Evolutionary conservation across 2,888 invertebrate species (phyloP).

Genomic region (Anticlea derivata): DNA sequence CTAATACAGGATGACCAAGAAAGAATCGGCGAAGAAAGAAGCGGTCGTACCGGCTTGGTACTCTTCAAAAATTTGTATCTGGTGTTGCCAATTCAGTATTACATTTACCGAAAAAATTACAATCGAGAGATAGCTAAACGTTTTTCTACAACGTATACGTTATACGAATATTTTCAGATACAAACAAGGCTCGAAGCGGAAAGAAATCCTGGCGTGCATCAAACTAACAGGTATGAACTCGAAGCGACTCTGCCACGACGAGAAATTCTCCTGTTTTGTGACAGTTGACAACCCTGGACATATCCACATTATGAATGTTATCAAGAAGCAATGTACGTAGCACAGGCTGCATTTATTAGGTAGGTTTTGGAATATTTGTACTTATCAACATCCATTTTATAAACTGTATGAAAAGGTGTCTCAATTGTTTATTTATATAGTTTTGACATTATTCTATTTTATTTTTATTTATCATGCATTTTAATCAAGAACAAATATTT

Average conservation of each 20-base stretch:
- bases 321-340: conserved; percentile 53
- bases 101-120: too few relatives aligned
- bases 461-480: conserved; percentile 7
- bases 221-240: conserved; percentile 76
- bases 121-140: too few relatives aligned
- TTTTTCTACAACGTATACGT: too few relatives aligned
- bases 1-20: too few relatives aligned
- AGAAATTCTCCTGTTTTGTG: conserved; percentile 83
- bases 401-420: conserved; percentile 2
- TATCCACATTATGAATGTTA: conserved; percentile 83
- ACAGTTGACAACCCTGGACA: conserved; percentile 85
- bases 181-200: conserved; percentile 69
- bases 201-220: conserved; percentile 75
- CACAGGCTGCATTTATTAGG: conserved; percentile 32
- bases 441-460: conserved; percentile 18
- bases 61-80: too few relatives aligned
- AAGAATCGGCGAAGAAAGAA: too few relatives aligned
- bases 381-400: background rate
- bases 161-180: conserved; percentile 49
- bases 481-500: conserved; percentile 8
- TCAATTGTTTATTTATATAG: conserved; percentile 12
- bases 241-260: conserved; percentile 66
- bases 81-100: too few relatives aligned
- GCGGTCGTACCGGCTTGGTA: too few relatives aligned
- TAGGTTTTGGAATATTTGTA: conserved; percentile 6